phyloP scores from a whole-genome alignment of 2,113 vertebrate genomes.

The Osmerus eperlanus region DNA sequence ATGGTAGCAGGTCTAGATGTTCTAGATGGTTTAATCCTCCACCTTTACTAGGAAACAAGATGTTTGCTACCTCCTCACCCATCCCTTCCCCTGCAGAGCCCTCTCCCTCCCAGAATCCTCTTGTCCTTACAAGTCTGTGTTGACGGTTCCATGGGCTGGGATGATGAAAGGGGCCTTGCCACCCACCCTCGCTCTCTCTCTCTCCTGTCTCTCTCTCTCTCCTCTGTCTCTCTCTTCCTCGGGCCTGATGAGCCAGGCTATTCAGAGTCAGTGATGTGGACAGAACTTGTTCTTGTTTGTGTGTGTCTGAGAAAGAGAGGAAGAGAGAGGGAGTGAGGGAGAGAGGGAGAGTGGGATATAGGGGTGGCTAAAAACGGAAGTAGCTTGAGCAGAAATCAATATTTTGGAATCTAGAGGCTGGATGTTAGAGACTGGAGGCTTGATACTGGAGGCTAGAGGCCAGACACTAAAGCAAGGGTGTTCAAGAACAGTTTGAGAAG shows the following conservation, averaged over 20 bases:
- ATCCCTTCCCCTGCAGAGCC: too few species aligned
- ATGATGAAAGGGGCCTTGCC: not conserved
- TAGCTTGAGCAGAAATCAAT: too few species aligned
- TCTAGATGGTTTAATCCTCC: too few species aligned
- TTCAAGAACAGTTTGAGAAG: too few species aligned
- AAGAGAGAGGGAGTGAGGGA: not conserved
- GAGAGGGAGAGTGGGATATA: not conserved
- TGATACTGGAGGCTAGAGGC: too few species aligned
- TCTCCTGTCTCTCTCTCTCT: not conserved
- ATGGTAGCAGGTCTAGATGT: not conserved
- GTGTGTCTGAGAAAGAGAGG: too few species aligned
- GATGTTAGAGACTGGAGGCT: too few species aligned
- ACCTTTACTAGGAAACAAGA: too few species aligned
- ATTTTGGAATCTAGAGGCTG: too few species aligned
- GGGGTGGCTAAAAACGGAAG: too few species aligned
- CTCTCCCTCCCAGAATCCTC: not conserved
- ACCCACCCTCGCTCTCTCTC: not conserved
- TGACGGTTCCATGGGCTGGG: not conserved
- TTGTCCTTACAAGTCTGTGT: not conserved
- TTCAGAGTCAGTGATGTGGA: slow-evolving; percentile 38
- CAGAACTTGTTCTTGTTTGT: slow-evolving; percentile 18
- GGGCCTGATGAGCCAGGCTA: slow-evolving; percentile 16
- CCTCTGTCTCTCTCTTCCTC: not conserved
- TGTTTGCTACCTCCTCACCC: too few species aligned
- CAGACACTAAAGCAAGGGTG: too few species aligned